Evolutionary conservation across 2,888 invertebrate genomes (phyloP).

Genomic region (Anoplius nigerrimus): DNA sequence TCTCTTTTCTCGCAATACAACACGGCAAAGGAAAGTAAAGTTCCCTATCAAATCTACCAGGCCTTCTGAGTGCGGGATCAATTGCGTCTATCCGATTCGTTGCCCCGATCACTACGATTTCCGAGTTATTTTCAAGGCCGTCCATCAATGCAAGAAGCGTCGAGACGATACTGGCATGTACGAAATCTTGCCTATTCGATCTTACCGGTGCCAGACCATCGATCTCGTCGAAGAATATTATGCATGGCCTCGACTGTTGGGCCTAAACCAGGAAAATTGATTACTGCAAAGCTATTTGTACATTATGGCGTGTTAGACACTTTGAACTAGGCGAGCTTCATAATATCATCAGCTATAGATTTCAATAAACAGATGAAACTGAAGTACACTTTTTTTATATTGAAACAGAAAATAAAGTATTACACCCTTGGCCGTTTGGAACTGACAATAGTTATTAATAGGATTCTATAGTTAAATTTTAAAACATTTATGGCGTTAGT

Average conservation of each 20-base stretch:
- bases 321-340: background rate
- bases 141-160: slow-evolving; percentile 93
- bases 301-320: background rate
- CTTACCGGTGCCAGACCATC: slow-evolving; percentile 93
- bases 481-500: too few relatives aligned
- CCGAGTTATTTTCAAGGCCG: slow-evolving; percentile 88
- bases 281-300: background rate
- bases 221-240: slow-evolving; percentile 94
- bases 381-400: too few relatives aligned
- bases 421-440: slow-evolving; percentile 24
- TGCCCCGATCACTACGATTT: slow-evolving; percentile 93
- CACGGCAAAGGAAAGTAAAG: slow-evolving; percentile 89
- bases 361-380: too few relatives aligned
- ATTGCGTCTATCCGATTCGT: slow-evolving; percentile 93
- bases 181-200: slow-evolving; percentile 92
- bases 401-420: too few relatives aligned
- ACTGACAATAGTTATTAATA: too few relatives aligned
- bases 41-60: slow-evolving; percentile 93
- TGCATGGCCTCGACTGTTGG: slow-evolving; percentile 89
- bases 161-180: slow-evolving; percentile 92
- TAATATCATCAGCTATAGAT: too few relatives aligned
- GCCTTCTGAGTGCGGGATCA: slow-evolving; percentile 91
- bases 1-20: slow-evolving; percentile 84
- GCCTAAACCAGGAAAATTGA: slow-evolving; percentile 79
- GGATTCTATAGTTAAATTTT: too few relatives aligned